Evolutionary conservation across 2,113 vertebrate genomes (phyloP).

Genomic region (Eulemur macaco): DNA sequence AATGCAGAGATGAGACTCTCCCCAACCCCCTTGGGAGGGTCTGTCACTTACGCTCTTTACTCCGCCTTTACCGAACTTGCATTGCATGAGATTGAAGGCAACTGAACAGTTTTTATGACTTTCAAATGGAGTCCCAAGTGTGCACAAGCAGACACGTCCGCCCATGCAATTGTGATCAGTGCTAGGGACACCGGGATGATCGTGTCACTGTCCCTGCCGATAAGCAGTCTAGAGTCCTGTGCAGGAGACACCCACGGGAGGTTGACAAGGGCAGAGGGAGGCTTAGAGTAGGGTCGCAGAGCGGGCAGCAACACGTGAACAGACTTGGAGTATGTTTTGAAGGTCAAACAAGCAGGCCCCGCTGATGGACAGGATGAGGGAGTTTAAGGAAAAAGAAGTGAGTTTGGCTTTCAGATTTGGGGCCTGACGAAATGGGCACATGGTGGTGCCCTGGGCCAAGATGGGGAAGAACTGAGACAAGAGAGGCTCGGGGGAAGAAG

Average conservation of each 20-base stretch:
- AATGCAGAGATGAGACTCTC: no score
- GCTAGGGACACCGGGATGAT: fast-evolving
- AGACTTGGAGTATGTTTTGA: fast-evolving
- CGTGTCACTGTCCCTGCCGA: fast-evolving
- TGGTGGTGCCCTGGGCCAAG: no score
- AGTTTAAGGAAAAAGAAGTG: background rate
- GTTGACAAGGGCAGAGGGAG: background rate
- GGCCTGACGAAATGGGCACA: background rate
- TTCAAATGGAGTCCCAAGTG: background rate
- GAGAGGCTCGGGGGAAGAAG: background rate
- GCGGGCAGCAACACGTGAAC: fast-evolving
- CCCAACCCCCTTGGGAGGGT: fast-evolving
- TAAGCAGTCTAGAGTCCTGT: background rate
- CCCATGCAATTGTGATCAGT: fast-evolving
- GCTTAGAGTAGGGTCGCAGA: no score
- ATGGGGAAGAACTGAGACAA: background rate
- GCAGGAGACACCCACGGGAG: background rate
- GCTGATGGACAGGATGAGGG: no score
- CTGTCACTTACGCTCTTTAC: no score
- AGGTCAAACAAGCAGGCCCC: background rate
- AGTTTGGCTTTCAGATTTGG: background rate
- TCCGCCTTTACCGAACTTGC: background rate
- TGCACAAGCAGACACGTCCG: fast-evolving
- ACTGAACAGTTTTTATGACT: fast-evolving
- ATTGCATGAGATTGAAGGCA: background rate